Evolutionary conservation across 2,797 vertebrate species (phyloP).

Genomic region (Molothrus aeneus): DNA sequence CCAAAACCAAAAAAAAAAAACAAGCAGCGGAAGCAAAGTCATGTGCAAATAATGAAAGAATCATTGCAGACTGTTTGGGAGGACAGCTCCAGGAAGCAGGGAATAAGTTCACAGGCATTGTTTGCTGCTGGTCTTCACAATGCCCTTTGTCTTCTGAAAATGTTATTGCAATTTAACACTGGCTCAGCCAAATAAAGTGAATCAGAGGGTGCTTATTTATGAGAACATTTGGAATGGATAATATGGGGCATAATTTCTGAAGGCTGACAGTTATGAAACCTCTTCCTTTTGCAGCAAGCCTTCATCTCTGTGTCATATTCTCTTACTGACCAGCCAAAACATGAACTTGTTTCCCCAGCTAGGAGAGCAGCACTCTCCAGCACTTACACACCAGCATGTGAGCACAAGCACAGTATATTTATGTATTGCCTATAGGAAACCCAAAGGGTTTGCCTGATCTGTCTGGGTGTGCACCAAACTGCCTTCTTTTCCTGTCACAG

Average conservation of each 20-base stretch:
- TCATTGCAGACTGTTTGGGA: not conserved
- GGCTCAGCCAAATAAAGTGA: not conserved
- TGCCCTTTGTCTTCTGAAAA: conserved; percentile 36
- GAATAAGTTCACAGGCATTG: not conserved
- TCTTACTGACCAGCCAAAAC: not conserved
- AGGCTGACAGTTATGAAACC: not conserved
- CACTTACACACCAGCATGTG: not conserved
- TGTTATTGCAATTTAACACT: conserved; percentile 5
- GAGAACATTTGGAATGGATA: not conserved
- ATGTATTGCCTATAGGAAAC: not conserved
- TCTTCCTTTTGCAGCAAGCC: not conserved
- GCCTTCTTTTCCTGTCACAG: not conserved
- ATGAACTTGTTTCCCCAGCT: not conserved
- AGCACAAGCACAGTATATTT: not conserved
- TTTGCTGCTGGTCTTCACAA: conserved; percentile 30
- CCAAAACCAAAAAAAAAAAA: not conserved
- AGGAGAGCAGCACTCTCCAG: not conserved
- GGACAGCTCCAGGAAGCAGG: not conserved
- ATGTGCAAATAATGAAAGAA: conserved; percentile 7
- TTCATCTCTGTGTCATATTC: not conserved
- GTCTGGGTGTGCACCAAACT: not conserved
- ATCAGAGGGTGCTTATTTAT: not conserved
- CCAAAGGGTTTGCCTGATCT: not conserved
- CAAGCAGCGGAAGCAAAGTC: conserved; percentile 7
- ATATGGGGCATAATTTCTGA: not conserved